Conservation (phyloP, 1,140 invertebrate species). For the Adoxophyes honmai region DNA sequence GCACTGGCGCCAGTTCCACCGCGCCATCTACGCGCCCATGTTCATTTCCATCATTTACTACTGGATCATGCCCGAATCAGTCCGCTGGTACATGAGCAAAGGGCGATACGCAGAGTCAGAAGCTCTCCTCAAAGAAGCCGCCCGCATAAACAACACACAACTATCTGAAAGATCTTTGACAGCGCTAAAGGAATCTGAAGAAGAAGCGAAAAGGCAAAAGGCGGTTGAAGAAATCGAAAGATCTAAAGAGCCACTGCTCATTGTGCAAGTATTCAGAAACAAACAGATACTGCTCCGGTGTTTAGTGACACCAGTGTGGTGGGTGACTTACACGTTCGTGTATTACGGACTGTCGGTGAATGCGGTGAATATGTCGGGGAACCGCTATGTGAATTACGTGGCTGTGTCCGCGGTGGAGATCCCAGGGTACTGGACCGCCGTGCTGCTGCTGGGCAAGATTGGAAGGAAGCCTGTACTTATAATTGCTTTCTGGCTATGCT, state of each 20-base stretch:
- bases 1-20: constrained; percentile 82
- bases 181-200: constrained; percentile 20
- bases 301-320: constrained; percentile 80
- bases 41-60: constrained; percentile 79
- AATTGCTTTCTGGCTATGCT: constrained; percentile 22
- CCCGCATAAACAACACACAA: constrained; percentile 79
- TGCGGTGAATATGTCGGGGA: constrained; percentile 82
- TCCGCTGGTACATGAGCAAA: constrained; percentile 84
- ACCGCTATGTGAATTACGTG: constrained; percentile 80
- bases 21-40: constrained; percentile 80
- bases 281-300: constrained; percentile 77
- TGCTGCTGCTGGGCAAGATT: constrained; percentile 77
- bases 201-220: constrained; percentile 6
- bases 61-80: constrained; percentile 78
- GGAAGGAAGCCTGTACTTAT: constrained; percentile 66
- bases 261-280: constrained; percentile 74
- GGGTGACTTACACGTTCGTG: constrained; percentile 82
- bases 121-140: constrained; percentile 76
- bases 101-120: constrained; percentile 80
- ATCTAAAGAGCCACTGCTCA: constrained; percentile 42
- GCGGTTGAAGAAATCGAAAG: not conserved
- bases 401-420: constrained; percentile 80
- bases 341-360: constrained; percentile 88
- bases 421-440: constrained; percentile 80
- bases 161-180: constrained; percentile 69